Base-by-base conservation (phyloP, 2,888 invertebrate genomes). In the Cephalotes varians region DNA sequence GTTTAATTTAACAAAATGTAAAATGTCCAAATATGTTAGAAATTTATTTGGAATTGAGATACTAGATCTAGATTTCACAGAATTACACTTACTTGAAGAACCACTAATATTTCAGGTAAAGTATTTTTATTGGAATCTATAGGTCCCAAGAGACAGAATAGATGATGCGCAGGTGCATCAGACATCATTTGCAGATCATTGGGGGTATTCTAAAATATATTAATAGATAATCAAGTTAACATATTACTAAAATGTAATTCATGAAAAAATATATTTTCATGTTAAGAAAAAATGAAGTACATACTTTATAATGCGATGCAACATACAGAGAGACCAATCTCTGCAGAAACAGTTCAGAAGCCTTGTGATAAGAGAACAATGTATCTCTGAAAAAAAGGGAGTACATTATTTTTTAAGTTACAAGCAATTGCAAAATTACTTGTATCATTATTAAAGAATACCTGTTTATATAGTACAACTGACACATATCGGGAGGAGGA, bases 161-260 rank as follows among this genome's bases (percentile, higher is more conserved):
- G 95, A 94, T 99, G 98, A 95, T 99, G 99, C 0, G 99, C 99
- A 0, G 99, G 99, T 21, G 99, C 99, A 95, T 99, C 99, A 18
- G 99, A 98, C 95, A 99, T 96, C 96, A 99, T 97, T 95, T 99
- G 99, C 58, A 99, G 95, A 95, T 99, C 99, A 95, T 99, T 99
- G 0, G 99, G 99, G 81, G 98, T 98, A 95, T 99, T 99, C 97
- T 98, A 95, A 77, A 92, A 92, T 86, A 71, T 65, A 54, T 40
- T 31, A 21, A 28, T 21, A 34, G 4, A 21, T 28, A 40, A 67
- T 87, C 4, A 56, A 37, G 18, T 47, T 54, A 0, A 60, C n/a
- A n/a, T 49, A 44, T n/a, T 49, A 12, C 84, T 80, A 83, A 74
- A 65, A 47, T 51, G 44, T 58, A 47, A 25, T 71, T 40, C 47